Percentiles rank a stretch among this genome's conserved stretches.
These are phyloP conservation scores for Molorchus minor DNA, from an alignment of 2,888 invertebrate species.

Conservation along the genomic window DNA sequence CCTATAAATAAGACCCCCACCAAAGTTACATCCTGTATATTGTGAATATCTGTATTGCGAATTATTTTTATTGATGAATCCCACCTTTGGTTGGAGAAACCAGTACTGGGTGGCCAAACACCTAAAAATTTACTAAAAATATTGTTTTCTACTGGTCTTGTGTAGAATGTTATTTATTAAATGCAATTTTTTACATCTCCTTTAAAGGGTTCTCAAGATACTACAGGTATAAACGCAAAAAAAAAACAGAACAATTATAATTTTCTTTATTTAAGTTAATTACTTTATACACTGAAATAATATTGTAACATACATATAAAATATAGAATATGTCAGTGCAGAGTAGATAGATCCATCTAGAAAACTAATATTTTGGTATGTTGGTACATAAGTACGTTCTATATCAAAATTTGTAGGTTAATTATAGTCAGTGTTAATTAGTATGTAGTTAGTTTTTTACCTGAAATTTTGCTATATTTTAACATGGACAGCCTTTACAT, in stretches of 20 bases:
- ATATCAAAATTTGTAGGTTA: constrained; percentile 12
- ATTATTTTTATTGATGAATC: too few relatives aligned
- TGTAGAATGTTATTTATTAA: too few relatives aligned
- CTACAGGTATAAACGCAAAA: too few relatives aligned
- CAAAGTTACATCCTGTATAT: too few relatives aligned
- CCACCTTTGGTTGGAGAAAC: too few relatives aligned
- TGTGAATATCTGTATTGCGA: too few relatives aligned
- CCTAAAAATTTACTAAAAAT: too few relatives aligned
- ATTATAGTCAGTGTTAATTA: background rate
- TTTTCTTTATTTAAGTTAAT: constrained; percentile 37
- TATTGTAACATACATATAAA: constrained; percentile 32
- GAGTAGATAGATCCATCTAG: constrained; percentile 25
- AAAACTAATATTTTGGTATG: constrained; percentile 37
- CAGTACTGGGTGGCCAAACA: too few relatives aligned
- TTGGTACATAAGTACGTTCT: constrained; percentile 20
- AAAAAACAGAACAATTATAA: constrained; percentile 15
- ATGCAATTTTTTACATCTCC: too few relatives aligned
- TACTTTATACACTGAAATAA: constrained; percentile 31
- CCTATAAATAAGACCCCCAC: too few relatives aligned
- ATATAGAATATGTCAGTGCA: constrained; percentile 27
- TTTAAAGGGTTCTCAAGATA: too few relatives aligned
- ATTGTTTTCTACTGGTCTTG: too few relatives aligned
- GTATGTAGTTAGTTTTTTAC: background rate
- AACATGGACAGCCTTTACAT: background rate
- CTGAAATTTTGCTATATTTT: background rate